Evolutionary conservation across 2,888 invertebrate genomes (phyloP).

Genomic region (Entomobrya multifasciata): DNA sequence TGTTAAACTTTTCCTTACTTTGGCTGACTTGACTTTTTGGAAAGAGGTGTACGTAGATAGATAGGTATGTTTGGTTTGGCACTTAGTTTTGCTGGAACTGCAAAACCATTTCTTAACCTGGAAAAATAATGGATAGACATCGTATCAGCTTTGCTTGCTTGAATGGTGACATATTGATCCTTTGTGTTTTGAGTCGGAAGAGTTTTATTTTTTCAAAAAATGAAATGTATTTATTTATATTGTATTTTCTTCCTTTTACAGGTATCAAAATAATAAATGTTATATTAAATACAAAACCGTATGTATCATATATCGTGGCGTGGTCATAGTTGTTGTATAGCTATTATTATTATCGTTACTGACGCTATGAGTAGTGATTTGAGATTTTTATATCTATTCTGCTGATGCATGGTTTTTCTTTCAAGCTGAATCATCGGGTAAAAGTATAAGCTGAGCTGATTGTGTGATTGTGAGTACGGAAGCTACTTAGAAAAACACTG

Average conservation of each 20-base stretch:
- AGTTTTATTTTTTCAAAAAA: too few relatives aligned
- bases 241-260: too few relatives aligned
- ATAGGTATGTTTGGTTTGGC: background rate
- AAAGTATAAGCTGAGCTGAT: background rate
- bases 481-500: background rate
- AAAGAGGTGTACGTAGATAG: too few relatives aligned
- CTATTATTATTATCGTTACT: background rate
- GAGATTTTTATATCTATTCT: background rate
- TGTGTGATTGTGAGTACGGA: background rate
- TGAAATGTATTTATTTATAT: too few relatives aligned
- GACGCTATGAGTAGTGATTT: background rate
- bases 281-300: too few relatives aligned
- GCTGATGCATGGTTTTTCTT: slow-evolving; percentile 45
- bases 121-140: too few relatives aligned
- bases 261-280: too few relatives aligned
- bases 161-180: too few relatives aligned
- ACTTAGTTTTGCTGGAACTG: background rate
- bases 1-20: background rate
- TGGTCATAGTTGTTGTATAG: background rate
- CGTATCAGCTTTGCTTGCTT: too few relatives aligned
- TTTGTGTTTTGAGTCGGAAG: too few relatives aligned
- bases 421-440: slow-evolving; percentile 41
- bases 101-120: too few relatives aligned
- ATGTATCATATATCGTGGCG: background rate
- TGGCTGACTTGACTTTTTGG: slow-evolving; percentile 47